phyloP scores from a whole-genome alignment of 1,140 invertebrate species.

The Caenorhabditis briggsae region DNA sequence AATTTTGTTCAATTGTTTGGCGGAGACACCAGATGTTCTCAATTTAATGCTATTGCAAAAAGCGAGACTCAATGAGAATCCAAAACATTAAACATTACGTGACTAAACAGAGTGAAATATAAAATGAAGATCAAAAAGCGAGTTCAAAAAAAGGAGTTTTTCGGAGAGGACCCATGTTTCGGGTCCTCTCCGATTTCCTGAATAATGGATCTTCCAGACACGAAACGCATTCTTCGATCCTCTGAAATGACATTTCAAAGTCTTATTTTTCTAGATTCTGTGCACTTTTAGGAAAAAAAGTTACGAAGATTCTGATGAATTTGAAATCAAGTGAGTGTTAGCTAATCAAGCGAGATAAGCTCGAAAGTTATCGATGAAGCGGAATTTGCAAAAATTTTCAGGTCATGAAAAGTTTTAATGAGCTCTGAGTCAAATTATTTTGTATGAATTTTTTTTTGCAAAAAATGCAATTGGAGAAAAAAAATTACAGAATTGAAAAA shows the following conservation, averaged over 20 bases:
- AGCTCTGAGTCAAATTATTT: too few species aligned
- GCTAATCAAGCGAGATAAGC: too few species aligned
- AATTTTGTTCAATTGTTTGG: too few species aligned
- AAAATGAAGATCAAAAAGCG: conserved; percentile 18
- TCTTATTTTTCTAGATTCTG: neutral
- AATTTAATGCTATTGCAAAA: neutral
- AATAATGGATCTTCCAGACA: neutral
- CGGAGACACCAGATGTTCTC: too few species aligned
- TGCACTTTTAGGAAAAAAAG: neutral
- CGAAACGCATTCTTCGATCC: neutral
- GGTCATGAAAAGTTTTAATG: too few species aligned
- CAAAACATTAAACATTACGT: neutral
- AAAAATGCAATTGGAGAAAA: too few species aligned
- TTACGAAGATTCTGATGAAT: neutral
- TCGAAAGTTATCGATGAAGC: too few species aligned
- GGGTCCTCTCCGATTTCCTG: conserved; percentile 8
- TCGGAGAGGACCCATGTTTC: neutral
- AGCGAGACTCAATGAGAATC: neutral
- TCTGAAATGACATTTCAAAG: conserved; percentile 7
- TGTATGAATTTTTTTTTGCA: too few species aligned
- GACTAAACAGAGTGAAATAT: neutral
- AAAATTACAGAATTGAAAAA: too few species aligned
- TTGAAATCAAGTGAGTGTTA: too few species aligned
- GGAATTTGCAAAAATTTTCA: too few species aligned
- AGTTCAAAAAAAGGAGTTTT: neutral